Evolutionary conservation across 2,113 vertebrate species (phyloP).

Genomic region (Dendropsophus ebraccatus): DNA sequence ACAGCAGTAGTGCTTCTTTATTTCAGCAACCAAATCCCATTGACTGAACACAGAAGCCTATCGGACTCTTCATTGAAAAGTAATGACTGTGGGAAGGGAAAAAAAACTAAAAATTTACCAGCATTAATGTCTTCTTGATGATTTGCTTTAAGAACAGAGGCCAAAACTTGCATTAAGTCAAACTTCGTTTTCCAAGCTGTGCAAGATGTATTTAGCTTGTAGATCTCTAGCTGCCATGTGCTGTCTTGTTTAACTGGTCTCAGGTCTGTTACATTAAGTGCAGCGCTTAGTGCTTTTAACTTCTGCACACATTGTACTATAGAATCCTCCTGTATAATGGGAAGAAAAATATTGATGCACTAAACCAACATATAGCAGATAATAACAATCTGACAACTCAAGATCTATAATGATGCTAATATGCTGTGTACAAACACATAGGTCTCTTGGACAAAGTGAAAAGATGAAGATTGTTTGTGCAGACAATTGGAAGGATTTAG

Average conservation of each 20-base stretch:
- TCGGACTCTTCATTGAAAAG: neutral
- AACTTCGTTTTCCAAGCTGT: slow-evolving; percentile 79
- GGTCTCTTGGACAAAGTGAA: neutral
- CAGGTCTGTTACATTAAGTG: slow-evolving; percentile 75
- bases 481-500: neutral
- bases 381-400: neutral
- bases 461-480: neutral
- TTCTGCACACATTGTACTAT: slow-evolving; percentile 82
- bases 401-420: neutral
- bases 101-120: slow-evolving; percentile 71
- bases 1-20: neutral
- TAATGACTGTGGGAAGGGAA: neutral
- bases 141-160: slow-evolving; percentile 84
- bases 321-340: slow-evolving; percentile 75
- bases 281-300: slow-evolving; percentile 76
- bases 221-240: slow-evolving; percentile 76
- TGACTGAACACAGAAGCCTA: no score
- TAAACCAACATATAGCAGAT: neutral
- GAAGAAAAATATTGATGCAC: neutral
- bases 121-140: slow-evolving; percentile 78
- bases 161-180: slow-evolving; percentile 82
- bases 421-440: neutral
- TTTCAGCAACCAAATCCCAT: neutral
- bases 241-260: slow-evolving; percentile 67
- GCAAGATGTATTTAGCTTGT: slow-evolving; percentile 76